phyloP scores from a whole-genome alignment of 1,140 invertebrate genomes.

The Halesus radiatus region DNA sequence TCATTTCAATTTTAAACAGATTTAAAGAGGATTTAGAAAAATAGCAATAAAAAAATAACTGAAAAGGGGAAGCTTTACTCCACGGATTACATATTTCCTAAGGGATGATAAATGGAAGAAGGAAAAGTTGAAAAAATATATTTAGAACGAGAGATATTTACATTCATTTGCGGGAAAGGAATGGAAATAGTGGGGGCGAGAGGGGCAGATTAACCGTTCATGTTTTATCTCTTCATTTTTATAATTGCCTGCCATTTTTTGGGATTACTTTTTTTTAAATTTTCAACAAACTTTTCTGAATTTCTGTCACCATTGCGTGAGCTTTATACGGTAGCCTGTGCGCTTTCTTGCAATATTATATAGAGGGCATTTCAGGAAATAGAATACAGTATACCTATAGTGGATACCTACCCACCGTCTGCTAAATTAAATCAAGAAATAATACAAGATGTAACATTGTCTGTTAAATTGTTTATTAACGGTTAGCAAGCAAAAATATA shows the following conservation, averaged over 20 bases:
- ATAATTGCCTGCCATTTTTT: conserved; percentile 59
- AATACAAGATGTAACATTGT: too few species aligned
- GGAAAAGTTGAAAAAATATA: conserved; percentile 53
- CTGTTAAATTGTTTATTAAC: too few species aligned
- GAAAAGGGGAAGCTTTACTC: conserved; percentile 45
- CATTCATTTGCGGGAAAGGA: conserved; percentile 46
- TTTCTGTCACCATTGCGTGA: conserved; percentile 40
- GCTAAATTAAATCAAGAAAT: too few species aligned
- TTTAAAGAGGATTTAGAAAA: conserved; percentile 30
- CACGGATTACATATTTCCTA: conserved; percentile 56
- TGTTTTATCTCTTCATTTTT: conserved; percentile 58
- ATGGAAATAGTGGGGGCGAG: conserved; percentile 25
- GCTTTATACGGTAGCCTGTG: background rate
- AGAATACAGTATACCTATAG: too few species aligned
- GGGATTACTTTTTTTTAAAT: conserved; percentile 54
- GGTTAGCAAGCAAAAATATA: too few species aligned
- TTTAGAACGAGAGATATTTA: conserved; percentile 57
- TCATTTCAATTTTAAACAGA: conserved; percentile 41
- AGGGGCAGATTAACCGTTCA: conserved; percentile 57
- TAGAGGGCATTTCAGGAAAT: too few species aligned
- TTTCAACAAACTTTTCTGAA: conserved; percentile 38
- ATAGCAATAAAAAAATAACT: conserved; percentile 29
- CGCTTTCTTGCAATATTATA: background rate
- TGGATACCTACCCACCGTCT: too few species aligned
- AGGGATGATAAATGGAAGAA: conserved; percentile 57